These are phyloP conservation scores for Corydoras sp. DNA, from an alignment of 2,113 vertebrate species.

Conservation along the genomic window DNA sequence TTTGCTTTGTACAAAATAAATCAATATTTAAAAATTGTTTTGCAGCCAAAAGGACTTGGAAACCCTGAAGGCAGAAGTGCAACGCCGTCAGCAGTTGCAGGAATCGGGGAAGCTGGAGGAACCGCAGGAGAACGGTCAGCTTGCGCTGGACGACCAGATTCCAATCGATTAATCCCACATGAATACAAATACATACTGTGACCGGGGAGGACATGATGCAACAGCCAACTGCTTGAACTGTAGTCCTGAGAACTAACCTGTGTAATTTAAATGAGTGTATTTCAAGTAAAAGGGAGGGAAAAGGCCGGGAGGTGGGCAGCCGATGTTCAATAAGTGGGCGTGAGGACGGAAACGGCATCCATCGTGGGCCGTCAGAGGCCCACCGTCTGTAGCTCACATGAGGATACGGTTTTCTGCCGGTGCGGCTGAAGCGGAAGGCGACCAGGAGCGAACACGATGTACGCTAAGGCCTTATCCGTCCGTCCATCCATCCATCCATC, in stretches of 20 bases:
- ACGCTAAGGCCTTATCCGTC: conserved; percentile 54
- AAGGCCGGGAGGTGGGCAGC: conserved; percentile 46
- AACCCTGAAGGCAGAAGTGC: conserved; percentile 94
- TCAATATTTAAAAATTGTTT: not conserved
- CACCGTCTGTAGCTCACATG: conserved; percentile 29
- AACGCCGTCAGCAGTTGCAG: conserved; percentile 87
- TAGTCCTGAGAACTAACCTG: conserved; percentile 54
- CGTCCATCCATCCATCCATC: conserved; percentile 6
- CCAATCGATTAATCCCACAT: conserved; percentile 58
- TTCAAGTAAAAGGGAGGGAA: conserved; percentile 47
- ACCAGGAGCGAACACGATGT: conserved; percentile 39
- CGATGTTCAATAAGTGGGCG: conserved; percentile 39
- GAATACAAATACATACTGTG: conserved; percentile 40
- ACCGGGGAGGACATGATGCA: conserved; percentile 41
- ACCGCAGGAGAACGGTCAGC: conserved; percentile 56
- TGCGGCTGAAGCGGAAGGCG: conserved; percentile 47
- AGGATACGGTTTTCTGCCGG: conserved; percentile 19
- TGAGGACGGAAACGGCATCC: conserved; percentile 43
- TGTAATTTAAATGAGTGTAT: conserved; percentile 53
- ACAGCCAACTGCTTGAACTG: conserved; percentile 55
- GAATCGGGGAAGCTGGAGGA: conserved; percentile 74
- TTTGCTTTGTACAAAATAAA: too few relatives aligned
- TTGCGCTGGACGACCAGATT: conserved; percentile 62
- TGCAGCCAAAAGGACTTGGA: conserved; percentile 94
- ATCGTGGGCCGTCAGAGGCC: conserved; percentile 4